A percentile compares a stretch with the other conserved stretches of the same genome.
Conservation (phyloP, 2,797 vertebrate genomes). For the Ceryle rudis region DNA sequence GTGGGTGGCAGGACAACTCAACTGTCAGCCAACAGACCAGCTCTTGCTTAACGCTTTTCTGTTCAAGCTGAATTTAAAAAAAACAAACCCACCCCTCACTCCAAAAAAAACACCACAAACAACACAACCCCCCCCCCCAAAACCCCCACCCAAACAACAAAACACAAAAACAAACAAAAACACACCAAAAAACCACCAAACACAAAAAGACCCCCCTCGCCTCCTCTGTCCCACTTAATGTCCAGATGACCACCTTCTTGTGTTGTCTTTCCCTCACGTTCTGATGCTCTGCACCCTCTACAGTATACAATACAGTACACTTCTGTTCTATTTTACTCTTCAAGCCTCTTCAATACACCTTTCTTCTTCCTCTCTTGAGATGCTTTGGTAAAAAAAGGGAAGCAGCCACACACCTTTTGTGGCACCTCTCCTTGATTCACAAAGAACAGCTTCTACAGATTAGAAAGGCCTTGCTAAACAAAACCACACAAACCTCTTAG, state of each 20-base stretch:
- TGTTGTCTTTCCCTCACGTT: background rate
- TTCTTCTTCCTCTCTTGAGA: background rate
- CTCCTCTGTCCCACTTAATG: fast-evolving
- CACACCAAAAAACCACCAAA: background rate
- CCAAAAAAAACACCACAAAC: background rate
- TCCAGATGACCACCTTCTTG: background rate
- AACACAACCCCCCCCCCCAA: background rate
- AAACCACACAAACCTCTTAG: background rate
- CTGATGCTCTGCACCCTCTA: background rate
- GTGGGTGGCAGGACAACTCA: background rate
- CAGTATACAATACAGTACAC: background rate
- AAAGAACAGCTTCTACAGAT: background rate
- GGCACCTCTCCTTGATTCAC: background rate
- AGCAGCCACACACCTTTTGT: background rate
- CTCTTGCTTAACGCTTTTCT: background rate
- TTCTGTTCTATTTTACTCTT: background rate
- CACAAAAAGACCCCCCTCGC: background rate
- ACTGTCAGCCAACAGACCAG: background rate
- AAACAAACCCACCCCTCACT: background rate
- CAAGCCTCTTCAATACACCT: background rate
- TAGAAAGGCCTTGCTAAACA: background rate
- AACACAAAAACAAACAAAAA: background rate
- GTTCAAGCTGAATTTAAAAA: background rate
- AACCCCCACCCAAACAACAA: background rate
- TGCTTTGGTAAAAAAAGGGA: background rate